These are phyloP conservation scores for Sylvicola cinctus DNA, from an alignment of 2,888 invertebrate genomes.

Conservation along the genomic window DNA sequence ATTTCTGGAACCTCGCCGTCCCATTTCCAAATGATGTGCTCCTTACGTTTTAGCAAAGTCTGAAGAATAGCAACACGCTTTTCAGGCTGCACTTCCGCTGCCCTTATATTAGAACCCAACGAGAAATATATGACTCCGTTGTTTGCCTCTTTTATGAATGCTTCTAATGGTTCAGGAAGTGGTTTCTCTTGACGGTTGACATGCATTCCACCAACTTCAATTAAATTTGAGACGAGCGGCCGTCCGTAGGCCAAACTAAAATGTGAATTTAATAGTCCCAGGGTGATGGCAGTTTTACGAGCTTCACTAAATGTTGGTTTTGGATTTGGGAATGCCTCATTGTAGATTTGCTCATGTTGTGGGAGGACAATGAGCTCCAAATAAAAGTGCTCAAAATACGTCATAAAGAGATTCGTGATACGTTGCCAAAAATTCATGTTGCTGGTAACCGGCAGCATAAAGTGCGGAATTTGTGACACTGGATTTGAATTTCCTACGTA, in stretches of 20 bases:
- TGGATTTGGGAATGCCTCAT: too few relatives aligned
- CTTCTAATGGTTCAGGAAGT: slow-evolving; percentile 13
- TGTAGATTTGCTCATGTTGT: too few relatives aligned
- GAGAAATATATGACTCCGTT: slow-evolving; percentile 1
- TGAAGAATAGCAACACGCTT: too few relatives aligned
- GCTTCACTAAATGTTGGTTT: slow-evolving; percentile 13
- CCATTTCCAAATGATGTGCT: slow-evolving; percentile 14
- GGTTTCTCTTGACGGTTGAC: slow-evolving; percentile 16
- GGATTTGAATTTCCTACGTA: too few relatives aligned
- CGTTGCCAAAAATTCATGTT: too few relatives aligned
- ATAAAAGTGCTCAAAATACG: too few relatives aligned
- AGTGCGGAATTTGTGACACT: too few relatives aligned
- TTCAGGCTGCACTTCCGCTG: not conserved
- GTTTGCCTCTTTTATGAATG: not conserved
- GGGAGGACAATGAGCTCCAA: too few relatives aligned
- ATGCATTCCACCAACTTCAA: slow-evolving; percentile 23
- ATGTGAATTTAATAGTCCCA: slow-evolving; percentile 18
- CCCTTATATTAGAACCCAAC: slow-evolving; percentile 4
- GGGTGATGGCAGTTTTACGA: slow-evolving; percentile 17
- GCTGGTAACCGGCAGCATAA: too few relatives aligned
- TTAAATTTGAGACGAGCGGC: slow-evolving; percentile 17
- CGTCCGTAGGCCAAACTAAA: slow-evolving; percentile 18
- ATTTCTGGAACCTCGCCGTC: slow-evolving; percentile 3
- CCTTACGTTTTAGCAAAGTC: slow-evolving; percentile 26
- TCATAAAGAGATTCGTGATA: too few relatives aligned